Conservation (phyloP, 2,888 invertebrate species). For the Hirtodrosophila histrioides region DNA sequence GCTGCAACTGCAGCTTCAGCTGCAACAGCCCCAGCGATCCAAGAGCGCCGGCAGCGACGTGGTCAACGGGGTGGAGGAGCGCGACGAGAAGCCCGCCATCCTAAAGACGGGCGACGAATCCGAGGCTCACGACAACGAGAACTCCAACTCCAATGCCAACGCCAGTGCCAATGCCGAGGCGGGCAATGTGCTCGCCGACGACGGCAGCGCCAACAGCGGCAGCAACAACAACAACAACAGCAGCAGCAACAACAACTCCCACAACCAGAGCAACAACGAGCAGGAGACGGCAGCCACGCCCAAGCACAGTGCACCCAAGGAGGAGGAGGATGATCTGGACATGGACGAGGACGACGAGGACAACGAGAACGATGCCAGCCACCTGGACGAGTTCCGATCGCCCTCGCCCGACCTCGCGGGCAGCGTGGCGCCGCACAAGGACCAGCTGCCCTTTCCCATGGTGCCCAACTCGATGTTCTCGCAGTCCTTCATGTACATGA, state of each 20-base stretch:
- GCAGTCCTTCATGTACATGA: slow-evolving; percentile 96
- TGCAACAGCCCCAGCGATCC: slow-evolving; percentile 33
- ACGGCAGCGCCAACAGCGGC: slow-evolving; percentile 33
- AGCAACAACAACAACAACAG: slow-evolving; percentile 62
- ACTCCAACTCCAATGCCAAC: slow-evolving; percentile 49
- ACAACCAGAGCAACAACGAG: slow-evolving; percentile 52
- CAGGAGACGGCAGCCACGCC: slow-evolving; percentile 56
- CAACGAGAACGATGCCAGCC: slow-evolving; percentile 83
- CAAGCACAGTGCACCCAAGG: slow-evolving; percentile 78
- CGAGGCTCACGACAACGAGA: slow-evolving; percentile 44
- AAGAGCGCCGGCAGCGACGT: slow-evolving; percentile 63
- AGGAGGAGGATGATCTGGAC: slow-evolving; percentile 83
- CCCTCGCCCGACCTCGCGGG: slow-evolving; percentile 81
- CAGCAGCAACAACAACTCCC: slow-evolving; percentile 46
- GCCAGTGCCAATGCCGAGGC: slow-evolving; percentile 29
- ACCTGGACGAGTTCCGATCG: slow-evolving; percentile 83
- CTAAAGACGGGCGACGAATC: slow-evolving; percentile 25
- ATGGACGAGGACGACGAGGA: slow-evolving; percentile 84
- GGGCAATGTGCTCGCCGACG: slow-evolving; percentile 15
- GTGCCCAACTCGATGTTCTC: slow-evolving; percentile 95
- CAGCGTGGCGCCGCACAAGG: slow-evolving; percentile 82
- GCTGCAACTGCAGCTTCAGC: slow-evolving; percentile 37
- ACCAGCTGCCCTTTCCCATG: slow-evolving; percentile 90
- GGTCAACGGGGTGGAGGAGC: slow-evolving; percentile 64
- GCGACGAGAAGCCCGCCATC: slow-evolving; percentile 43